Percentiles rank a stretch among this genome's conserved stretches.
phyloP scores from a whole-genome alignment of 2,888 invertebrate species.

The Pinctada fucata region DNA sequence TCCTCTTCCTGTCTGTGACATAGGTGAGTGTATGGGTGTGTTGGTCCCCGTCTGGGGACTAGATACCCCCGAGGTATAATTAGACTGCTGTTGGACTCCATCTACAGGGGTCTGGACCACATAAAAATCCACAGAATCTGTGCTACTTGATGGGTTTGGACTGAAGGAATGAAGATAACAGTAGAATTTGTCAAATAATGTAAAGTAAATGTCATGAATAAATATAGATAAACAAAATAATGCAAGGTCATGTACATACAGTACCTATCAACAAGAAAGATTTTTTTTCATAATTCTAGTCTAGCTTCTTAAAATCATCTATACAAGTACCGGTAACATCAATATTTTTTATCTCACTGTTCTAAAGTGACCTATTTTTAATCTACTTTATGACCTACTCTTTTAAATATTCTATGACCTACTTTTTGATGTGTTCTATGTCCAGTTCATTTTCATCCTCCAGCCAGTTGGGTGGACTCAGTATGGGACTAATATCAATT shows the following conservation, averaged over 20 bases:
- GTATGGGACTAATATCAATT: constrained; percentile 94
- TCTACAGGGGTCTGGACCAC: constrained; percentile 89
- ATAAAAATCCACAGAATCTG: constrained; percentile 82
- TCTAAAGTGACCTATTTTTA: too few species aligned
- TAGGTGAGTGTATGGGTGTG: constrained; percentile 60
- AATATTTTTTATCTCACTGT: too few species aligned
- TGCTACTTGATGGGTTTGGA: constrained; percentile 46
- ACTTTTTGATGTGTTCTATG: constrained; percentile 82
- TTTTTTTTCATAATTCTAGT: too few species aligned
- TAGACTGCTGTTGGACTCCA: constrained; percentile 58
- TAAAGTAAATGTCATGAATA: too few species aligned
- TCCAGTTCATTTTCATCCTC: constrained; percentile 99
- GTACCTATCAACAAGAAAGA: too few species aligned
- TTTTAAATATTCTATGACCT: constrained; percentile 36
- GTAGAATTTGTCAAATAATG: too few species aligned
- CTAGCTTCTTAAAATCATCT: too few species aligned
- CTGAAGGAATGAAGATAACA: constrained; percentile 30
- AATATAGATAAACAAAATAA: too few species aligned
- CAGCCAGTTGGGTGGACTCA: constrained; percentile 92
- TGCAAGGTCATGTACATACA: too few species aligned
- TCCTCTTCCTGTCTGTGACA: constrained; percentile 72
- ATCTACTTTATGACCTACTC: background rate
- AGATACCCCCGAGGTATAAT: constrained; percentile 25
- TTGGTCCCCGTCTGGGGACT: constrained; percentile 46
- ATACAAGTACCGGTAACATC: too few species aligned